These are phyloP conservation scores for Cryptus armator DNA, from an alignment of 2,888 invertebrate species.

Conservation along the genomic window DNA sequence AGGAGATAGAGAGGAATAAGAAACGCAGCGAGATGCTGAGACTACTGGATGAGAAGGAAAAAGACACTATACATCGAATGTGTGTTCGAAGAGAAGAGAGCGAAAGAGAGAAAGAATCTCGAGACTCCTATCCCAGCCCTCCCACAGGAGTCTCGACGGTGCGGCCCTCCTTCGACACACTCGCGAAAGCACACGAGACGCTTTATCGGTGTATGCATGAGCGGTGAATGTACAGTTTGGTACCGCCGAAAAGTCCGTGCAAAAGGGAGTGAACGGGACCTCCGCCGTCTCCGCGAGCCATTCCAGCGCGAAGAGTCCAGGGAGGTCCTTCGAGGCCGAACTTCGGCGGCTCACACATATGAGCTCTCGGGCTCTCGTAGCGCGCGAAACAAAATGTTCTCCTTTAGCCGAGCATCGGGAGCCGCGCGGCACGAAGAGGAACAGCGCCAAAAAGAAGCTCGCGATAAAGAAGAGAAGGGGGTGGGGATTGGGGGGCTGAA, in stretches of 20 bases:
- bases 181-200: background rate
- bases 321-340: constrained; percentile 79
- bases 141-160: constrained; percentile 6
- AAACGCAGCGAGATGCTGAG: constrained; percentile 26
- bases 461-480: constrained; percentile 15
- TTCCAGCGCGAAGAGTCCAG: constrained; percentile 74
- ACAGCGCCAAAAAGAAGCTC: constrained; percentile 45
- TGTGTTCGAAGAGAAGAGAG: constrained; percentile 25
- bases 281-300: constrained; percentile 70
- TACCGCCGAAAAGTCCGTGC: constrained; percentile 42
- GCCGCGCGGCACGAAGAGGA: constrained; percentile 61
- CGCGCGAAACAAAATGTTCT: too few relatives aligned
- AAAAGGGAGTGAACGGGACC: constrained; percentile 75
- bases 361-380: background rate
- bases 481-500: background rate
- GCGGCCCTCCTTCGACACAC: constrained; percentile 21
- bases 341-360: constrained; percentile 5
- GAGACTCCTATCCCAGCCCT: constrained; percentile 40
- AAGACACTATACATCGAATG: constrained; percentile 9
- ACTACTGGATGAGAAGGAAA: background rate
- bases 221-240: constrained; percentile 5
- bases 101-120: constrained; percentile 32
- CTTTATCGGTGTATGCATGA: background rate
- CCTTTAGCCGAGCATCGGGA: too few relatives aligned
- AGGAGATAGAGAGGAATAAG: constrained; percentile 43